Evolutionary conservation across 1,140 invertebrate genomes (phyloP).

Genomic region (Drosophila sechellia): DNA sequence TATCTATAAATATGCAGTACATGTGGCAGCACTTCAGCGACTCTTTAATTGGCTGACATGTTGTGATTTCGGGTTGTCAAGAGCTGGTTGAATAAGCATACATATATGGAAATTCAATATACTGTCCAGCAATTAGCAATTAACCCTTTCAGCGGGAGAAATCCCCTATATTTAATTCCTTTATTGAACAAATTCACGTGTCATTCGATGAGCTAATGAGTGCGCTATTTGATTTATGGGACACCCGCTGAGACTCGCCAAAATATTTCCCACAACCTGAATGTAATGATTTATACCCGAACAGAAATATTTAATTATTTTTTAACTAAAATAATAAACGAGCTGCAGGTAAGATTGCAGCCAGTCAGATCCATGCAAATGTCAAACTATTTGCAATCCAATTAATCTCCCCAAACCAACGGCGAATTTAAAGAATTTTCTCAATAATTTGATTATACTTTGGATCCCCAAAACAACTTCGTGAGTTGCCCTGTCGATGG

Average conservation of each 20-base stretch:
- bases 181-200: not conserved
- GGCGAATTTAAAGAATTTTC: slow-evolving; percentile 31
- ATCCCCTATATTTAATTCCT: not conserved
- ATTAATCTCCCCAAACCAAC: slow-evolving; percentile 39
- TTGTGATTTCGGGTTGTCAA: slow-evolving; percentile 79
- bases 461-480: slow-evolving; percentile 23
- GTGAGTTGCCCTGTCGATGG: slow-evolving; percentile 67
- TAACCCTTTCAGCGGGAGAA: slow-evolving; percentile 21
- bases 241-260: not conserved
- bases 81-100: slow-evolving; percentile 12
- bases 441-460: slow-evolving; percentile 55
- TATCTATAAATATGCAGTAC: slow-evolving; percentile 50
- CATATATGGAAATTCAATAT: slow-evolving; percentile 32
- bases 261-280: slow-evolving; percentile 36
- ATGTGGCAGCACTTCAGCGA: slow-evolving; percentile 53
- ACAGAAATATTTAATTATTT: slow-evolving; percentile 59
- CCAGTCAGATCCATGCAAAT: slow-evolving; percentile 36
- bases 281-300: slow-evolving; percentile 31
- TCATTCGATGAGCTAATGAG: slow-evolving; percentile 32
- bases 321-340: slow-evolving; percentile 44
- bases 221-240: slow-evolving; percentile 30
- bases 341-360: slow-evolving; percentile 24
- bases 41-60: slow-evolving; percentile 79
- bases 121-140: slow-evolving; percentile 57
- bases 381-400: slow-evolving; percentile 52